Conservation (phyloP, 1,140 invertebrate genomes). For the Pseudomyrmex sp. region DNA sequence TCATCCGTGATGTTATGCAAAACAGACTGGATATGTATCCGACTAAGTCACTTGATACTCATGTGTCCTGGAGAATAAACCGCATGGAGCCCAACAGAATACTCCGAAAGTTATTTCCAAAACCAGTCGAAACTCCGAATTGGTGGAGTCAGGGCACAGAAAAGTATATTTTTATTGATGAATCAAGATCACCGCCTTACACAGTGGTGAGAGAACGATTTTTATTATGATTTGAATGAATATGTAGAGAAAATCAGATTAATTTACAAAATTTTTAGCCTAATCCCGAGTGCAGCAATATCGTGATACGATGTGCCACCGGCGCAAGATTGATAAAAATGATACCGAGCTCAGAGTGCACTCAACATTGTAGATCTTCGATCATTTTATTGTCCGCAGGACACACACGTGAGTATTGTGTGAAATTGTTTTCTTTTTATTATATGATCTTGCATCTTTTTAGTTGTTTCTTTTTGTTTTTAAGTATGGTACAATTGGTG, state of each 20-base stretch:
- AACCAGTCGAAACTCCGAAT: slow-evolving; percentile 87
- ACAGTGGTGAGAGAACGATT: slow-evolving; percentile 83
- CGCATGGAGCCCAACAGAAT: slow-evolving; percentile 88
- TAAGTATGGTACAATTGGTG: slow-evolving; percentile 94
- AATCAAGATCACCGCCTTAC: slow-evolving; percentile 86
- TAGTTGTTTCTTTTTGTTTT: slow-evolving; percentile 76
- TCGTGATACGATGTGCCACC: slow-evolving; percentile 89
- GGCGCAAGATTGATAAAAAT: slow-evolving; percentile 89
- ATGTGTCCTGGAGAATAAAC: slow-evolving; percentile 89
- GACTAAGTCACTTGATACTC: slow-evolving; percentile 74
- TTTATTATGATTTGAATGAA: slow-evolving; percentile 3
- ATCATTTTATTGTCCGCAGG: slow-evolving; percentile 88
- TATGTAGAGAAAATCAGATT: not conserved
- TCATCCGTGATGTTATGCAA: slow-evolving; percentile 76
- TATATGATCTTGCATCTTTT: slow-evolving; percentile 3
- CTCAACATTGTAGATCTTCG: slow-evolving; percentile 87
- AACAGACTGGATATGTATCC: slow-evolving; percentile 73
- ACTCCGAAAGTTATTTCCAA: slow-evolving; percentile 88
- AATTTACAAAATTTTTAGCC: slow-evolving; percentile 83
- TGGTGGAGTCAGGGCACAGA: slow-evolving; percentile 89
- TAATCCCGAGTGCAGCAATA: slow-evolving; percentile 91
- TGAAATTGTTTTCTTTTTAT: slow-evolving; percentile 9
- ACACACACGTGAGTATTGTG: slow-evolving; percentile 88
- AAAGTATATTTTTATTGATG: slow-evolving; percentile 90
- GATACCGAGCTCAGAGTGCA: slow-evolving; percentile 89